phyloP scores from a whole-genome alignment of 2,888 invertebrate species.

The Agrotis puta region DNA sequence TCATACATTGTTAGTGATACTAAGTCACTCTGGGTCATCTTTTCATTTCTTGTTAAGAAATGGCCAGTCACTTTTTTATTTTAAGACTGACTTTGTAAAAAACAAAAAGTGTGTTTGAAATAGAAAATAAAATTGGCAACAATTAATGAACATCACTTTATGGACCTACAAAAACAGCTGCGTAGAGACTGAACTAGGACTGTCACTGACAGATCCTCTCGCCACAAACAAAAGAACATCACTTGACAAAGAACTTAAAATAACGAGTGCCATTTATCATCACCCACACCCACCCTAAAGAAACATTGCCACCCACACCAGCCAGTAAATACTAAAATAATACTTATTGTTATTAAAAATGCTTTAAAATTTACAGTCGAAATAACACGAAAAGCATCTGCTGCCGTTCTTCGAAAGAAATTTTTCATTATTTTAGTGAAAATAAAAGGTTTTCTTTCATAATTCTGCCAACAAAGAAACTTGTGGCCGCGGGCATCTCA shows the following conservation, averaged over 20 bases:
- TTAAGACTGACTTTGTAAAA: no score
- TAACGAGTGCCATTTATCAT: constrained; percentile 28
- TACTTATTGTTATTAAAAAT: constrained; percentile 60
- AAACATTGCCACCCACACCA: neutral
- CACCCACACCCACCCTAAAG: neutral
- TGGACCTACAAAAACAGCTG: neutral
- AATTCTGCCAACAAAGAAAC: constrained; percentile 61
- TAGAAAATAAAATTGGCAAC: neutral
- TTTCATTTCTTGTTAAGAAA: neutral
- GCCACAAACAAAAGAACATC: constrained; percentile 11
- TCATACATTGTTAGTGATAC: neutral
- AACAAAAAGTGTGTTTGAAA: no score
- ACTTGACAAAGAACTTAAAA: constrained; percentile 4
- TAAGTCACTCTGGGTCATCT: neutral
- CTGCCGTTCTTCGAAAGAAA: constrained; percentile 36
- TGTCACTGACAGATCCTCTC: constrained; percentile 9
- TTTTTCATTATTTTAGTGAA: constrained; percentile 67
- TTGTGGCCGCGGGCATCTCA: constrained; percentile 55
- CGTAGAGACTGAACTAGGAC: neutral
- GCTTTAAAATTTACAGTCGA: constrained; percentile 54
- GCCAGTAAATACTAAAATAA: constrained; percentile 42
- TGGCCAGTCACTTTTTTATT: neutral
- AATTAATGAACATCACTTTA: neutral
- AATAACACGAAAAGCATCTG: constrained; percentile 53
- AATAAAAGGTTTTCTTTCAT: constrained; percentile 62